These are phyloP conservation scores for Cephus pygmeus DNA, from an alignment of 2,888 invertebrate species.

Conservation along the genomic window DNA sequence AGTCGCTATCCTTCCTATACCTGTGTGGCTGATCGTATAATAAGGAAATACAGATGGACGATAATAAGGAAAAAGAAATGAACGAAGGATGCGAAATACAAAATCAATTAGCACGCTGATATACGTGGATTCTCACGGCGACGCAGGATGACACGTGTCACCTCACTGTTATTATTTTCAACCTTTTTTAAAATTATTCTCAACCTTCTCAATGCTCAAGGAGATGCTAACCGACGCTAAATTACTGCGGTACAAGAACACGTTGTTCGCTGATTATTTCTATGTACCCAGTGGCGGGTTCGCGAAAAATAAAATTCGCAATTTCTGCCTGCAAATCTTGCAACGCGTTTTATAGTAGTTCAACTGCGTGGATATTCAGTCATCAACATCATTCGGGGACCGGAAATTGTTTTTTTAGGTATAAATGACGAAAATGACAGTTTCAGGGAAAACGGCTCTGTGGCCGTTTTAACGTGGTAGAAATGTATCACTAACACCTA, in stretches of 20 bases:
- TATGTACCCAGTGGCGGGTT: too few relatives aligned
- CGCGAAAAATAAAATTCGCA: too few relatives aligned
- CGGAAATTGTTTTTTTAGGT: too few relatives aligned
- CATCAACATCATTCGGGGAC: too few relatives aligned
- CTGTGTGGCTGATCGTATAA: not conserved
- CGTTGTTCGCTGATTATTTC: not conserved
- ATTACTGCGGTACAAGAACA: not conserved
- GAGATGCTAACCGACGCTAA: not conserved
- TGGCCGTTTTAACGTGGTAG: too few relatives aligned
- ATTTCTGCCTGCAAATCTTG: too few relatives aligned
- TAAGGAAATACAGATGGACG: not conserved
- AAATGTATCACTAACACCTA: too few relatives aligned
- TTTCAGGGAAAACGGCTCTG: too few relatives aligned
- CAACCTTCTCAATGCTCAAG: not conserved
- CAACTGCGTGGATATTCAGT: too few relatives aligned
- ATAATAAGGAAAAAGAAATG: not conserved
- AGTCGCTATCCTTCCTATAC: not conserved
- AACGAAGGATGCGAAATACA: not conserved
- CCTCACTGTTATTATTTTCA: not conserved
- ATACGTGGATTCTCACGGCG: not conserved
- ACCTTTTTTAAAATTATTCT: not conserved
- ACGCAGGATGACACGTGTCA: too few relatives aligned
- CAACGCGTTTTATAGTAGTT: too few relatives aligned
- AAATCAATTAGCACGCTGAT: not conserved
- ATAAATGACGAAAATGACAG: too few relatives aligned